These are phyloP conservation scores for Muricea muricata DNA, from an alignment of 92 coral and sea anemone species.

Conservation along the genomic window DNA sequence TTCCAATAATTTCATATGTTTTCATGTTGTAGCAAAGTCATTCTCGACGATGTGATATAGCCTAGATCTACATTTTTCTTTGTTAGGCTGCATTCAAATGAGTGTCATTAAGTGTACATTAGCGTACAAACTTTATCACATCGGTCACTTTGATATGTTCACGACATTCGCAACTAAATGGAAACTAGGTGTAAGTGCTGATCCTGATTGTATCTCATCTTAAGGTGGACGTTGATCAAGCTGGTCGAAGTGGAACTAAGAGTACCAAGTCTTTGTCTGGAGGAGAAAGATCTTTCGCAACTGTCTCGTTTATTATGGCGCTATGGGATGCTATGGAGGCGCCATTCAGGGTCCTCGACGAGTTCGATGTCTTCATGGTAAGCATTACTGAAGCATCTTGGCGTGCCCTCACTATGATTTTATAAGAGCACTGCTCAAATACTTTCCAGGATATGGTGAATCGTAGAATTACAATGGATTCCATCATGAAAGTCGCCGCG, in stretches of 20 bases:
- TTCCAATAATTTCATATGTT: too few species aligned
- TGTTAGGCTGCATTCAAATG: too few species aligned
- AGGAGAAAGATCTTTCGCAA: slow-evolving; percentile 96
- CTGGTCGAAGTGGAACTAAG: slow-evolving; percentile 65
- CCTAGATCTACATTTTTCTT: too few species aligned
- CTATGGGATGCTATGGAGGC: slow-evolving; percentile 99
- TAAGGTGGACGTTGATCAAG: slow-evolving; percentile 93
- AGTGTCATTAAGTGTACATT: too few species aligned
- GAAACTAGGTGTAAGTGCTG: too few species aligned
- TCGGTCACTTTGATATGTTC: too few species aligned
- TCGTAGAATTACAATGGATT: slow-evolving; percentile 88
- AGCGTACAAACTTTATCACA: too few species aligned
- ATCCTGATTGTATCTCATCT: too few species aligned
- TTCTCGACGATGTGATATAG: too few species aligned
- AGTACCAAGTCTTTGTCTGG: slow-evolving; percentile 93
- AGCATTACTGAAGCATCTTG: slow-evolving; percentile 11
- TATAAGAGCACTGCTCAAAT: not conserved
- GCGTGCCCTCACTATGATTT: too few species aligned
- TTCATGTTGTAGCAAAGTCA: too few species aligned
- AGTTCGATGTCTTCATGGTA: slow-evolving; percentile 96
- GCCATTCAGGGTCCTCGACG: slow-evolving; percentile 91
- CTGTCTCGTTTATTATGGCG: slow-evolving; percentile 96
- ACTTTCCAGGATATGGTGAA: slow-evolving; percentile 86
- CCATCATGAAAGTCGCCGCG: slow-evolving; percentile 88
- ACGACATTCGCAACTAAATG: too few species aligned